Base-by-base conservation (phyloP, 2,797 vertebrate genomes). In the Danionella dracula region DNA sequence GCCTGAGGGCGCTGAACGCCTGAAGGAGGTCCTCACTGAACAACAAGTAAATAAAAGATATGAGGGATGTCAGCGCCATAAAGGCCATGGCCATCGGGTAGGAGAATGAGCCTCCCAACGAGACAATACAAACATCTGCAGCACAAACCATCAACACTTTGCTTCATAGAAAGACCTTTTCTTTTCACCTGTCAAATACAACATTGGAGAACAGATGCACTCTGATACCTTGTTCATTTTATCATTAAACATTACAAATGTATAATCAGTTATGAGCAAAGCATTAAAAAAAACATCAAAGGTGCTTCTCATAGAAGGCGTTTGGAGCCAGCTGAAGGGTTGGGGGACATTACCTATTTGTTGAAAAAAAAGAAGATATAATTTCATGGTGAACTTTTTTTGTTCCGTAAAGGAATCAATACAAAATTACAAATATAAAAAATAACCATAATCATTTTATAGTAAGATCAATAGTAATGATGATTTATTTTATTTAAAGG, bases 21-120 rank as follows among this genome's bases (percentile, higher is more conserved):
- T 68, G 48, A 65, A 74, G 79, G 74, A 76, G 54, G 63, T 68
- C 45, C 65, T 70, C 50, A 61, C 54, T 69, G 66, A 72, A 77
- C 67, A 76, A 74, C 75, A 79, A 65, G 72, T 77, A 72, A 74
- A 78, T 76, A 66, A 79, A 73, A 74, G 73, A 77, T 68, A 56
- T 65, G 72, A 72, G 50, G 53, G 62, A 71, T 69, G 41, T 73
- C 75, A 77, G 34, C 54, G 60, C 54, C 53, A 58, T 49, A 64
- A 74, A 40, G 66, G 67, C 67, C 61, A 62, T 60, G 53, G 54
- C 57, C 59, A 48, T 56, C 34, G 46, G 37, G 58, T 66, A 51
- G 38, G 54, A 59, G 23, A 53, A 56, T 20, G 44, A 48, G 48
- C 29, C 12, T 53, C 55, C 54, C 53, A 38, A 12, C 46, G 63